Conservation (phyloP, 2,797 vertebrate species). For the Margarornis squamiger region DNA sequence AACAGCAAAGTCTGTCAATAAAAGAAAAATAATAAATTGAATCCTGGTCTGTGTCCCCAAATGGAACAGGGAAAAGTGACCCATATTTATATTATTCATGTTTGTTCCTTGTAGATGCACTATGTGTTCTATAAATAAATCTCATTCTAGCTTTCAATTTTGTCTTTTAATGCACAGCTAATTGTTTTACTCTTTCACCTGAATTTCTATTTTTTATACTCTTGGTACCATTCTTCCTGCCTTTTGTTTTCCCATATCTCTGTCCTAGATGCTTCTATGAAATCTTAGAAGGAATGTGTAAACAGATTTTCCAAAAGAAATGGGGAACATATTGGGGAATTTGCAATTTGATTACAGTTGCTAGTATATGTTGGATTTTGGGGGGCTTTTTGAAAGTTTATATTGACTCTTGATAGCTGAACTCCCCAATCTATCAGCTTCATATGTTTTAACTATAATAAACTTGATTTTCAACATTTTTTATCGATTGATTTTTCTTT, state of each 20-base stretch:
- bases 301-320: neutral
- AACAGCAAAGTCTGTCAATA: neutral
- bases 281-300: neutral
- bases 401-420: neutral
- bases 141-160: neutral
- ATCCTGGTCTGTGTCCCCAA: neutral
- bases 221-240: neutral
- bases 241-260: neutral
- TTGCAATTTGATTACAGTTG: neutral
- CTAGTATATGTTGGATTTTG: neutral
- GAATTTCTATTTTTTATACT: neutral
- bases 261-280: neutral
- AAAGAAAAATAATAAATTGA: neutral
- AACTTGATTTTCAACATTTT: neutral
- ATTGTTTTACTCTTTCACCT: neutral
- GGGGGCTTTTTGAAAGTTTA: neutral
- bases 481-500: neutral
- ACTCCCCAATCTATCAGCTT: neutral
- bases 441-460: neutral
- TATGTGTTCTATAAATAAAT: neutral
- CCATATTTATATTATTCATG: neutral
- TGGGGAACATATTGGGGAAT: neutral
- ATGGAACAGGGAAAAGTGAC: neutral
- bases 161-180: neutral
- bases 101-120: neutral